Percentiles rank a stretch among this genome's conserved stretches.
Conservation (phyloP, 53 echinoderm and acorn worm species). For the Pentamera pediparva region DNA sequence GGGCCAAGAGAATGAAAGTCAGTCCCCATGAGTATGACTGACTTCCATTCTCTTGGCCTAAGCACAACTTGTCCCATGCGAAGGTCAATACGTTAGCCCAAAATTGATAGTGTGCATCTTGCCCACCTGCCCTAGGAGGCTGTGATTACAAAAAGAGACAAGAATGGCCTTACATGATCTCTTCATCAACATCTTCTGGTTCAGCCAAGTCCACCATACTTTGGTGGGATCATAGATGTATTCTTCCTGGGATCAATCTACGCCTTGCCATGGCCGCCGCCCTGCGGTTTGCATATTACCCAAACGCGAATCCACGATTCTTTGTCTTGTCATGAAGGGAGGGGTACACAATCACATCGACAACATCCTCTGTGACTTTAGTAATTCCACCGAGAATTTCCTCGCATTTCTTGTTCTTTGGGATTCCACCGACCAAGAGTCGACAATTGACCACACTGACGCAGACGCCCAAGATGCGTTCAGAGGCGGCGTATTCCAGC, state of each 20-base stretch:
- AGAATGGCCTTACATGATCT: slow-evolving; percentile 68
- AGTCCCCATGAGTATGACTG: too few relatives aligned
- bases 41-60: too few relatives aligned
- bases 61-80: too few relatives aligned
- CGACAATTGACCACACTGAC: slow-evolving; percentile 95
- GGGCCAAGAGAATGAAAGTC: too few relatives aligned
- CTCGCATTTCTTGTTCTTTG: slow-evolving; percentile 88
- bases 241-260: slow-evolving; percentile 89
- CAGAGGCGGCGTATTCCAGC: slow-evolving; percentile 66
- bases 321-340: slow-evolving; percentile 89
- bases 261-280: slow-evolving; percentile 96
- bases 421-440: slow-evolving; percentile 92
- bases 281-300: slow-evolving; percentile 92
- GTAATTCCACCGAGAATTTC: slow-evolving; percentile 87
- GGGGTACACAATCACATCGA: slow-evolving; percentile 94
- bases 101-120: too few relatives aligned
- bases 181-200: slow-evolving; percentile 93
- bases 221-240: slow-evolving; percentile 97
- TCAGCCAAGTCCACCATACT: slow-evolving; percentile 99
- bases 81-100: too few relatives aligned
- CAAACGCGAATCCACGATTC: slow-evolving; percentile 95
- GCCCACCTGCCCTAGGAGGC: too few relatives aligned
- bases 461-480: slow-evolving; percentile 88
- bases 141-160: too few relatives aligned
- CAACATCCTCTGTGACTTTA: slow-evolving; percentile 90